Percentiles rank a stretch among this genome's conserved stretches.
These are phyloP conservation scores for Matsumyia berberina DNA, from an alignment of 2,888 invertebrate species.

Conservation along the genomic window DNA sequence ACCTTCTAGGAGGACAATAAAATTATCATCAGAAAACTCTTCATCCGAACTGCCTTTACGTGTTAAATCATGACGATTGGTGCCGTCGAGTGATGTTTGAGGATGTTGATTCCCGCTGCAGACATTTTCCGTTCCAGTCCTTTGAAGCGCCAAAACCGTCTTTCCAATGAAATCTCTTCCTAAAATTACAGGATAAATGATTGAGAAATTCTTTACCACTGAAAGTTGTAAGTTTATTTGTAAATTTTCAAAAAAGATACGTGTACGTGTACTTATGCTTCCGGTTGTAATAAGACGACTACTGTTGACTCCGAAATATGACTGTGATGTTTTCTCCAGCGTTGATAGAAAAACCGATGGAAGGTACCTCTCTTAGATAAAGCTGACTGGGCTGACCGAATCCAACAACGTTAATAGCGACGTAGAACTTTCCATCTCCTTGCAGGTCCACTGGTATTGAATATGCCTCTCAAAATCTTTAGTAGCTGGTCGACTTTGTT, in stretches of 20 bases:
- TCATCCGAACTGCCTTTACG: too few species aligned
- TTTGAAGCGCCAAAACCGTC: neutral
- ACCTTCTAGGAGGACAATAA: too few species aligned
- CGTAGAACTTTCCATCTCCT: neutral
- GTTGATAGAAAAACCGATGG: neutral
- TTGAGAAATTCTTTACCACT: constrained; percentile 5
- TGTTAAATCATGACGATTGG: neutral
- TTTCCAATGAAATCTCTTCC: neutral
- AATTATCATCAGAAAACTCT: neutral
- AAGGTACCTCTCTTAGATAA: constrained; percentile 31
- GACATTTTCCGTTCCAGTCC: too few species aligned
- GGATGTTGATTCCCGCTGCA: neutral
- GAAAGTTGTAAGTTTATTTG: constrained; percentile 1
- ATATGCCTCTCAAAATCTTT: neutral
- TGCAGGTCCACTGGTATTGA: neutral
- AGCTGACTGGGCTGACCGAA: constrained; percentile 57
- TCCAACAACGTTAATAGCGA: constrained; percentile 22
- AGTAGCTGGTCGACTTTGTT: neutral
- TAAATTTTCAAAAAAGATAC: neutral
- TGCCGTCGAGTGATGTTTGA: neutral
- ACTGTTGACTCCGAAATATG: constrained; percentile 13
- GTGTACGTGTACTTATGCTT: neutral
- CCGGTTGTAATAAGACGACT: neutral
- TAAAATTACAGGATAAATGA: neutral
- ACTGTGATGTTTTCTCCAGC: neutral